Base-by-base conservation (phyloP, 1,140 invertebrate species). In the Vanessa tameamea region DNA sequence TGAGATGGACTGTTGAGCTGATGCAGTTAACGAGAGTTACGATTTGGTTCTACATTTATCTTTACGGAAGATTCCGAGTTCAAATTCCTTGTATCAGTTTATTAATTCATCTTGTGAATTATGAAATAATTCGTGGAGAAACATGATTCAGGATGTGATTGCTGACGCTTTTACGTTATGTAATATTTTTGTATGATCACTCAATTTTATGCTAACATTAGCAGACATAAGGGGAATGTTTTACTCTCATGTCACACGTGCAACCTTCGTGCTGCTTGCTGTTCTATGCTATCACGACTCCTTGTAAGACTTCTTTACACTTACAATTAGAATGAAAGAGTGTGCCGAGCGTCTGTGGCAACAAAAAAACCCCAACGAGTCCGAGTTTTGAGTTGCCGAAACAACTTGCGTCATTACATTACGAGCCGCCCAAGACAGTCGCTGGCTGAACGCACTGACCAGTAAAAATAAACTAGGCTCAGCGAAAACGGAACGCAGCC, bases 361-460 rank as follows among this genome's bases (percentile, higher is more conserved):
- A 90, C 78, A 79, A 84, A 72, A 87, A 89, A 90, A 83, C 77
- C 77, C 86, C 82, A 75, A 70, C 76, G 78, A 79, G 71, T 73
- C 64, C 51, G 51, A 53, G 51, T 53, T 69, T 73, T 53, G 73
- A 69, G 79, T 87, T 91, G 87, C 87, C 87, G 82, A 90, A 91
- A 91, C 82, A 53, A 69, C 86, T 91, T 91, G 87, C 89, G 87
- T 91, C 89, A 91, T 70, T 76, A 78, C 72, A 70, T 85, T 84
- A 86, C 84, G 82, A 79, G 83, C 83, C 81, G 83, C 37, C 37
- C 80, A 65, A 66, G 71, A 66, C 78, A 77, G 71, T 77, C 77
- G 75, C 47, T 51, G 50, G 5, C 69, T 53, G 50, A 71, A 73
- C 73, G 69, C 73, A 75, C 71, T 75, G 66, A 61, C 67, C 61